Percentiles rank a stretch among this genome's conserved stretches.
Evolutionary conservation across 2,113 vertebrate species (phyloP).

Genomic region (Hemiscyllium ocellatum): DNA sequence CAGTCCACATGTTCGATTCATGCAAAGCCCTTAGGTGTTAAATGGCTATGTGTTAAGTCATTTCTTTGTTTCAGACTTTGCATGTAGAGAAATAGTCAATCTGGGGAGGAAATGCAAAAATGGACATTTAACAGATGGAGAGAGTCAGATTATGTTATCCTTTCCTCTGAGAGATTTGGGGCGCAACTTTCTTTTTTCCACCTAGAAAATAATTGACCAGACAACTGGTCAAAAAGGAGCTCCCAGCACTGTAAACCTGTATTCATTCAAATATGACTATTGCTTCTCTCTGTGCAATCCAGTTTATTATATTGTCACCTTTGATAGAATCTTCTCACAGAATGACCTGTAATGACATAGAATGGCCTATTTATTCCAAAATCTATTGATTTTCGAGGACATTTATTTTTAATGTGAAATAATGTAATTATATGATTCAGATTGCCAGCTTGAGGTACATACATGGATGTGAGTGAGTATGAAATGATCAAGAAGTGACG

Average conservation of each 20-base stretch:
- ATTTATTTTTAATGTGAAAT: not conserved
- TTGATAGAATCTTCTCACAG: not conserved
- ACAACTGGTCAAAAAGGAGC: not conserved
- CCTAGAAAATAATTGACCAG: not conserved
- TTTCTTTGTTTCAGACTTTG: slow-evolving; percentile 23
- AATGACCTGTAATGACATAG: not conserved
- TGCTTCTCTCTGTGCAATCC: not conserved
- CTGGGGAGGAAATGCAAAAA: slow-evolving; percentile 7
- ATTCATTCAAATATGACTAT: slow-evolving; percentile 1
- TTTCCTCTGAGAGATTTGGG: not conserved
- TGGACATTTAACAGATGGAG: not conserved
- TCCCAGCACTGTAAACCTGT: not conserved
- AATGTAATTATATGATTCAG: not conserved
- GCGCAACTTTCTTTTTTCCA: slow-evolving; percentile 6
- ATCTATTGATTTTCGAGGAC: not conserved
- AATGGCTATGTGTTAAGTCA: slow-evolving; percentile 21
- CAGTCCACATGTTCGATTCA: slow-evolving; percentile 9
- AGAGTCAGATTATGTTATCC: slow-evolving; percentile 21
- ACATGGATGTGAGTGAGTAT: not conserved
- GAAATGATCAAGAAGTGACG: not conserved
- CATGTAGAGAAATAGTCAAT: slow-evolving; percentile 17
- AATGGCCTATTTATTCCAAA: not conserved
- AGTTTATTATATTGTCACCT: not conserved
- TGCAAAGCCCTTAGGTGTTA: slow-evolving; percentile 9
- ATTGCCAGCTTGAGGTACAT: not conserved